phyloP scores from a whole-genome alignment of 1,140 invertebrate species.

The Parasteatoda tepidariorum region DNA sequence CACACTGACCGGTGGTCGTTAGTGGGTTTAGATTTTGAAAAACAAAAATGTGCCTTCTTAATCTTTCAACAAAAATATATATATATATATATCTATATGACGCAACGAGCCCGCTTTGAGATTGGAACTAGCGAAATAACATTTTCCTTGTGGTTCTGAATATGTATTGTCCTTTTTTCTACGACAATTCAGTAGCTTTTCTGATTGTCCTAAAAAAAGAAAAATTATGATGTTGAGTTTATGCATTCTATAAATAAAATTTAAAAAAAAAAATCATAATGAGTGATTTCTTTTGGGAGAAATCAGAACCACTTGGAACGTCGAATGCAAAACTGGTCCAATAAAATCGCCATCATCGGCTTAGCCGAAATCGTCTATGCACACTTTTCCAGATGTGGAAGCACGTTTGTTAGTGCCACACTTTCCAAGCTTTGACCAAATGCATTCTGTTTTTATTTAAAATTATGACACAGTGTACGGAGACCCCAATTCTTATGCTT shows the following conservation, averaged over 20 bases:
- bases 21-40: conserved; percentile 10
- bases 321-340: conserved; percentile 9
- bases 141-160: not conserved
- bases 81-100: not conserved
- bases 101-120: conserved; percentile 37
- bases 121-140: not conserved
- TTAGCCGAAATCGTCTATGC: not conserved
- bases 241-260: not conserved
- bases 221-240: not conserved
- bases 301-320: not conserved
- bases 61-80: not conserved
- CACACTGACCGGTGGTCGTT: conserved; percentile 1
- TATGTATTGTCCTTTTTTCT: not conserved
- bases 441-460: not conserved
- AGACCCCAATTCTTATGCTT: conserved; percentile 1
- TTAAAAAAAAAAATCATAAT: not conserved
- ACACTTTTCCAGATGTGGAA: not conserved
- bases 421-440: not conserved
- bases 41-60: conserved; percentile 2
- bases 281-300: not conserved
- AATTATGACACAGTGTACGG: not conserved
- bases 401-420: conserved; percentile 1
- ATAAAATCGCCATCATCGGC: not conserved
- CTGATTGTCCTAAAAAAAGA: not conserved
- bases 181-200: not conserved